Evolutionary conservation across 2,888 invertebrate species (phyloP).

Genomic region (Tetanocera ferruginea): DNA sequence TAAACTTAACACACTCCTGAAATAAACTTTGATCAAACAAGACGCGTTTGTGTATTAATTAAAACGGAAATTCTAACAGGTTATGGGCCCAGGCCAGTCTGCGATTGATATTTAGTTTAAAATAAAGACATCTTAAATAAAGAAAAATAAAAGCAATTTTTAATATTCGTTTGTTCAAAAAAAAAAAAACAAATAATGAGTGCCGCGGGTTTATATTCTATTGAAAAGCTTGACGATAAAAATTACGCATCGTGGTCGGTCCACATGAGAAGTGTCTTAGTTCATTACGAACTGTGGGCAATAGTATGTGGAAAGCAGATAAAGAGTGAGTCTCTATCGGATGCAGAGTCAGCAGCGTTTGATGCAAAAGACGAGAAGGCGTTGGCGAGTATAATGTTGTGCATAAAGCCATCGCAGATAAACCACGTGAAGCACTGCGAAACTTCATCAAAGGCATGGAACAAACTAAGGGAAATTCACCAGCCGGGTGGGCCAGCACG

Average conservation of each 20-base stretch:
- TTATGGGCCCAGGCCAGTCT: slow-evolving; percentile 11
- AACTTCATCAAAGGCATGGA: slow-evolving; percentile 27
- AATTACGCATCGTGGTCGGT: slow-evolving; percentile 38
- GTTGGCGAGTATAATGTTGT: slow-evolving; percentile 45
- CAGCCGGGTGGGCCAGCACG: not conserved
- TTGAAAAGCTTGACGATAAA: slow-evolving; percentile 37
- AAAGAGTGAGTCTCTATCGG: slow-evolving; percentile 20
- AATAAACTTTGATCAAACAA: too few relatives aligned
- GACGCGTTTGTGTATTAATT: too few relatives aligned
- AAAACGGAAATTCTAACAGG: too few relatives aligned
- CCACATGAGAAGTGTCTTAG: slow-evolving; percentile 29
- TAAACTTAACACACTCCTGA: too few relatives aligned
- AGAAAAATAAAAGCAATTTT: slow-evolving; percentile 17
- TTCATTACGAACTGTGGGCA: slow-evolving; percentile 38
- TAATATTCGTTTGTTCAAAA: too few relatives aligned
- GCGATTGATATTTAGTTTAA: not conserved
- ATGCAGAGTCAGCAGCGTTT: too few relatives aligned
- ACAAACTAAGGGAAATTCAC: not conserved
- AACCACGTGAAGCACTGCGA: slow-evolving; percentile 44
- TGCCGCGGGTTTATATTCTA: slow-evolving; percentile 20
- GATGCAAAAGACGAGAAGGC: slow-evolving; percentile 46
- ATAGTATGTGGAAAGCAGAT: not conserved
- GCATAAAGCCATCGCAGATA: slow-evolving; percentile 47
- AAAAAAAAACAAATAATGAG: too few relatives aligned
- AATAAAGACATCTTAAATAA: too few relatives aligned